These are phyloP conservation scores for Callimorpha dominula DNA, from an alignment of 2,888 invertebrate genomes.

Conservation along the genomic window DNA sequence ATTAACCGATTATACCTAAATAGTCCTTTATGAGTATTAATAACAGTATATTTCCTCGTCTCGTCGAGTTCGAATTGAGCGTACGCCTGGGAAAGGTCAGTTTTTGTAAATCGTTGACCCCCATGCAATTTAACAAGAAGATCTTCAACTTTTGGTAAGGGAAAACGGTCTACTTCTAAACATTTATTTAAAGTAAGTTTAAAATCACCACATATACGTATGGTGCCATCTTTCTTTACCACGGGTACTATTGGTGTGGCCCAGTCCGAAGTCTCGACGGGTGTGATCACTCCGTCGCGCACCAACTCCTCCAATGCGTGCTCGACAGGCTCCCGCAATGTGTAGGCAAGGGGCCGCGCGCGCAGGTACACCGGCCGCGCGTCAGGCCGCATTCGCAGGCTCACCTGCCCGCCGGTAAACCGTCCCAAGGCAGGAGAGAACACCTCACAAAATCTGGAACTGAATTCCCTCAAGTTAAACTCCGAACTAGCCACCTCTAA, in stretches of 20 bases:
- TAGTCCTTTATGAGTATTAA: slow-evolving; percentile 13
- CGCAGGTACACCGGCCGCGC: background rate
- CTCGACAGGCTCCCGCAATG: background rate
- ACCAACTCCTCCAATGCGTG: background rate
- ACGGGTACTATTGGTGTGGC: background rate
- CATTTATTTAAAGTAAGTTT: slow-evolving; percentile 5
- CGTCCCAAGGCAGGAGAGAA: background rate
- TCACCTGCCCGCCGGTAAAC: background rate
- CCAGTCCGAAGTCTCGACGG: slow-evolving; percentile 1
- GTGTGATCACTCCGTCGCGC: background rate
- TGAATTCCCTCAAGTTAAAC: background rate
- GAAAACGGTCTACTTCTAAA: slow-evolving; percentile 16
- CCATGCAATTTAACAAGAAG: slow-evolving; percentile 6
- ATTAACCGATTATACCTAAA: slow-evolving; percentile 10
- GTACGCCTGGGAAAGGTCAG: slow-evolving; percentile 14
- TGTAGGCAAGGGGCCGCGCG: slow-evolving; percentile 1
- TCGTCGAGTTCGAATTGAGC: background rate
- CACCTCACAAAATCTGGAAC: slow-evolving; percentile 12
- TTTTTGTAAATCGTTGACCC: background rate
- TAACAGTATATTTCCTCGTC: slow-evolving; percentile 5
- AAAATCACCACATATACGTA: background rate
- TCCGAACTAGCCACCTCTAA: background rate
- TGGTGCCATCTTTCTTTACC: background rate
- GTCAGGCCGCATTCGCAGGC: background rate
- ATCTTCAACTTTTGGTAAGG: slow-evolving; percentile 16